Evolutionary conservation across 2,888 invertebrate genomes (phyloP).

Genomic region (Agrochola macilenta): DNA sequence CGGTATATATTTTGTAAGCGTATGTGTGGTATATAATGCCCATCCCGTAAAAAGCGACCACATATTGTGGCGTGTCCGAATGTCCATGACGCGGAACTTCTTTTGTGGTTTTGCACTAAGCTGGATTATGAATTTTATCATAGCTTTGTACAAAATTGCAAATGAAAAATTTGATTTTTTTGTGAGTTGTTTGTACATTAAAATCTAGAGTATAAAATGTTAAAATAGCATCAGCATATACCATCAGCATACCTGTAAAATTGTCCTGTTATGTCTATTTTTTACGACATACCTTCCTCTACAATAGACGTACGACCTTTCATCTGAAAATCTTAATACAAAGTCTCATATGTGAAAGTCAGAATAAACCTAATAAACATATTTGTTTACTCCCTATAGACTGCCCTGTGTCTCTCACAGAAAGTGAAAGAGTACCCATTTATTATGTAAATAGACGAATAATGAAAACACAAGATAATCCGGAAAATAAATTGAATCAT

Average conservation of each 20-base stretch:
- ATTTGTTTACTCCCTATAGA: constrained; percentile 35
- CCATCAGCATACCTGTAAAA: too few species aligned
- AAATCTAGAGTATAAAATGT: background rate
- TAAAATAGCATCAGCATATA: background rate
- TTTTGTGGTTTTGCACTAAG: constrained; percentile 34
- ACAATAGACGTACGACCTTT: background rate
- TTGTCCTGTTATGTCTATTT: too few species aligned
- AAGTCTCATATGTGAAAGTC: background rate
- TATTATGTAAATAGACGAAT: constrained; percentile 40
- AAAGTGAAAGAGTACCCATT: constrained; percentile 42
- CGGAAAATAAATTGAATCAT: constrained; percentile 43
- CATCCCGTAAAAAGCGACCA: constrained; percentile 34
- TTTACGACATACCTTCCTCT: background rate
- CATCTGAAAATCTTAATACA: background rate
- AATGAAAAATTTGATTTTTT: background rate
- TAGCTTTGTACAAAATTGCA: background rate
- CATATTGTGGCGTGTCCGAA: constrained; percentile 15
- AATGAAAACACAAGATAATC: constrained; percentile 47
- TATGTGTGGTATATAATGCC: constrained; percentile 4
- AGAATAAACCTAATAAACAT: constrained; percentile 24
- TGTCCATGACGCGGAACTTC: constrained; percentile 24
- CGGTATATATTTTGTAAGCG: background rate
- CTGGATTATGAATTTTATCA: constrained; percentile 12
- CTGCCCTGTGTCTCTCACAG: constrained; percentile 18
- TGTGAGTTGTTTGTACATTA: background rate